These are phyloP conservation scores for Pholis gunnellus DNA, from an alignment of 2,113 vertebrate species.

Conservation along the genomic window DNA sequence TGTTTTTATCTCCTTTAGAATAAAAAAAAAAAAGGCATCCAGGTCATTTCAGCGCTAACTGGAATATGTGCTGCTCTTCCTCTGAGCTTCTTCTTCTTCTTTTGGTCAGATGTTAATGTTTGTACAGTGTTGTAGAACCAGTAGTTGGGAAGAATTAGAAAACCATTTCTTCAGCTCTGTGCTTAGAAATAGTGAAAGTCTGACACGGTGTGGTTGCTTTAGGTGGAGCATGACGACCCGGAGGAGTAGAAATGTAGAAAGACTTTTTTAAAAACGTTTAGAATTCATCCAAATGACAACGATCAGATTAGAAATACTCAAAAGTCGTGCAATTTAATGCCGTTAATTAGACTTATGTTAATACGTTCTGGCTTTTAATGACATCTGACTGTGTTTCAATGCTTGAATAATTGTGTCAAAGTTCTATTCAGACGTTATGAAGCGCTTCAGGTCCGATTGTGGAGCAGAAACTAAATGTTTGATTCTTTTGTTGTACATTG, in stretches of 20 bases:
- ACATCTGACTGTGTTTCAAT: conserved; percentile 22
- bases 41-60: conserved; percentile 18
- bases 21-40: neutral
- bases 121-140: conserved; percentile 44
- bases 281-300: neutral
- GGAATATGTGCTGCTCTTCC: conserved; percentile 25
- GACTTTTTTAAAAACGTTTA: neutral
- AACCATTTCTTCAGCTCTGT: neutral
- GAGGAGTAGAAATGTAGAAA: conserved; percentile 21
- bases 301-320: neutral
- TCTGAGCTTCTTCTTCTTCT: neutral
- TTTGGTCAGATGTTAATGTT: conserved; percentile 20
- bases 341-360: conserved; percentile 25
- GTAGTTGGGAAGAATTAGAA: conserved; percentile 11
- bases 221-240: conserved; percentile 24
- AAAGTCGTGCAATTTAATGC: neutral
- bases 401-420: neutral
- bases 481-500: neutral
- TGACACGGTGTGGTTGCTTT: conserved; percentile 61
- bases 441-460: neutral
- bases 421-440: too few species aligned
- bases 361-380: conserved; percentile 12
- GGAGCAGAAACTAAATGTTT: neutral
- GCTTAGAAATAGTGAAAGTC: conserved; percentile 42
- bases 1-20: conserved; percentile 28